Conservation (phyloP, 2,888 invertebrate species). For the Nymphalis c-album region DNA sequence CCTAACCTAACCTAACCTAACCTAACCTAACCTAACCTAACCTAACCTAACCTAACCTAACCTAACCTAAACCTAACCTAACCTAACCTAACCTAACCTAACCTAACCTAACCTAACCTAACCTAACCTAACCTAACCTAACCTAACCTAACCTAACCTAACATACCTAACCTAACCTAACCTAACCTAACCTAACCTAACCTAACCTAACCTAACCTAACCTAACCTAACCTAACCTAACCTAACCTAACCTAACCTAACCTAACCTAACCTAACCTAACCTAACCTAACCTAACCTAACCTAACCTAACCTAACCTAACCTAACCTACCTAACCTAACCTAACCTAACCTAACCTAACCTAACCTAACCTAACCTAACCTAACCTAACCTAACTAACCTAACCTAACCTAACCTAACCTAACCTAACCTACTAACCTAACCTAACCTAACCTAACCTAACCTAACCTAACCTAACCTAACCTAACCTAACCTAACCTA, state of each 20-base stretch:
- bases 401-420: too few species aligned
- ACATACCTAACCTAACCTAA: constrained; percentile 26
- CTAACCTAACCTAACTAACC: too few species aligned
- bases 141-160: constrained; percentile 29
- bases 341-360: too few species aligned
- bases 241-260: constrained; percentile 20
- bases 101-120: constrained; percentile 33
- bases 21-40: constrained; percentile 31
- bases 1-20: constrained; percentile 29
- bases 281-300: constrained; percentile 12
- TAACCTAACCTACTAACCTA: too few species aligned
- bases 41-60: constrained; percentile 33
- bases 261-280: constrained; percentile 22
- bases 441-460: too few species aligned
- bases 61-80: constrained; percentile 33
- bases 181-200: constrained; percentile 11
- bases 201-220: constrained; percentile 22
- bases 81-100: constrained; percentile 34
- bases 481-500: too few species aligned
- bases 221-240: constrained; percentile 2
- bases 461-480: too few species aligned
- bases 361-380: too few species aligned
- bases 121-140: constrained; percentile 30
- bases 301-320: not conserved
- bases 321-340: too few species aligned